A percentile compares a stretch with the other conserved stretches of the same genome.
These are phyloP conservation scores for Grantiella picta DNA, from an alignment of 2,113 vertebrate genomes.

Conservation along the genomic window DNA sequence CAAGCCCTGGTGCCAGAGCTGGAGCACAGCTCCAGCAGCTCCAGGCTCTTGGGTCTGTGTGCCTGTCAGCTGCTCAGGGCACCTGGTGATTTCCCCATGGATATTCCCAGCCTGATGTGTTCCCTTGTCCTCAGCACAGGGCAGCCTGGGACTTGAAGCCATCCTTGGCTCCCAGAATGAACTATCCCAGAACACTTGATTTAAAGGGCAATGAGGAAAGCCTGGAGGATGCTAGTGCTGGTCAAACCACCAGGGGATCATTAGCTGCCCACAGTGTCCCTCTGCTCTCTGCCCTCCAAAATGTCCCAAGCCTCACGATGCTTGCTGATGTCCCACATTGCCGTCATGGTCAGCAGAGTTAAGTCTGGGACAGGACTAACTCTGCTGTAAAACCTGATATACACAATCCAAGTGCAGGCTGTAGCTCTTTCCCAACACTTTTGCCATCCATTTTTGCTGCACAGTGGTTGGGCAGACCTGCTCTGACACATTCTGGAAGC, in stretches of 20 bases:
- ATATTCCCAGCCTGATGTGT: fast-evolving
- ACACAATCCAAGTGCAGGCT: background rate
- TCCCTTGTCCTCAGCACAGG: background rate
- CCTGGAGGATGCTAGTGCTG: background rate
- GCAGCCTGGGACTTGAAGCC: background rate
- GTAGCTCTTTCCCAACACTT: background rate
- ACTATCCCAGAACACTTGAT: background rate
- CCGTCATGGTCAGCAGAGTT: background rate
- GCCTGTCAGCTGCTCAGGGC: background rate
- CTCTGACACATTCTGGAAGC: background rate
- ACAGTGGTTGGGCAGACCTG: background rate
- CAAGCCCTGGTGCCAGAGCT: fast-evolving
- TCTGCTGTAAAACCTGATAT: background rate
- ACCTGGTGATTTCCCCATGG: fast-evolving
- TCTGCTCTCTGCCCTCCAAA: background rate
- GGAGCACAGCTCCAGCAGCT: background rate
- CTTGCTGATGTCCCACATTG: background rate
- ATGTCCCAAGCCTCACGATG: background rate
- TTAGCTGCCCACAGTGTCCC: background rate
- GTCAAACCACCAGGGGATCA: background rate
- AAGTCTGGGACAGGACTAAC: background rate
- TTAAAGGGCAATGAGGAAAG: background rate
- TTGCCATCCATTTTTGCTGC: background rate
- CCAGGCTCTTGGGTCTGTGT: background rate
- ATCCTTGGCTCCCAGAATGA: background rate